phyloP scores from a whole-genome alignment of 1,140 invertebrate species.

The Atta cephalotes region DNA sequence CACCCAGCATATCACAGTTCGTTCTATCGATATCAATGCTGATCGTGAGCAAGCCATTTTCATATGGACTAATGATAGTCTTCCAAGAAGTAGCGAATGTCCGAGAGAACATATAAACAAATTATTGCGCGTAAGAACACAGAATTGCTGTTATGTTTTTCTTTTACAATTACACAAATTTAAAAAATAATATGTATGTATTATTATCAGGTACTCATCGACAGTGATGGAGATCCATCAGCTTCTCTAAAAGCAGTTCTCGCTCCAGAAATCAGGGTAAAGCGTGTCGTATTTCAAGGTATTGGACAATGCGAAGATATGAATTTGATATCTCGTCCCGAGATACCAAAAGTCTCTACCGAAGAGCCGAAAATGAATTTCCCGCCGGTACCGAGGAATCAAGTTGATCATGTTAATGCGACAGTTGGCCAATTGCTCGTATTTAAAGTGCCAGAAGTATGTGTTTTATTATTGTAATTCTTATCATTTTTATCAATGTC shows the following conservation, averaged over 20 bases:
- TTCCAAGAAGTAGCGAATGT: constrained; percentile 91
- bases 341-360: constrained; percentile 85
- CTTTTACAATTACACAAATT: neutral
- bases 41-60: constrained; percentile 88
- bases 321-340: constrained; percentile 58
- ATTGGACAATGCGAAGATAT: constrained; percentile 88
- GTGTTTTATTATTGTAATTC: constrained; percentile 87
- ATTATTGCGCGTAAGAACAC: constrained; percentile 88
- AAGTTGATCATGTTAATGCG: constrained; percentile 93
- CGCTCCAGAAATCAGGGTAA: constrained; percentile 88
- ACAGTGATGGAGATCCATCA: constrained; percentile 87
- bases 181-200: neutral
- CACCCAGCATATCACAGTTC: constrained; percentile 90
- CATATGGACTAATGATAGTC: constrained; percentile 95
- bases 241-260: constrained; percentile 87
- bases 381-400: constrained; percentile 92
- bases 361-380: constrained; percentile 88
- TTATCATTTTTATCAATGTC: neutral
- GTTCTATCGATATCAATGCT: constrained; percentile 86
- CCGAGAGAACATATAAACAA: constrained; percentile 90
- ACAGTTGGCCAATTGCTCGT: constrained; percentile 92
- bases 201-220: constrained; percentile 86
- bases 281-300: constrained; percentile 88
- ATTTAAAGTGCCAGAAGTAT: constrained; percentile 92
- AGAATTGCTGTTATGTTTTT: constrained; percentile 8